Percentiles rank a stretch among this genome's conserved stretches.
Evolutionary conservation across 2,888 invertebrate species (phyloP).

Genomic region (Drosophila aldrichi): DNA sequence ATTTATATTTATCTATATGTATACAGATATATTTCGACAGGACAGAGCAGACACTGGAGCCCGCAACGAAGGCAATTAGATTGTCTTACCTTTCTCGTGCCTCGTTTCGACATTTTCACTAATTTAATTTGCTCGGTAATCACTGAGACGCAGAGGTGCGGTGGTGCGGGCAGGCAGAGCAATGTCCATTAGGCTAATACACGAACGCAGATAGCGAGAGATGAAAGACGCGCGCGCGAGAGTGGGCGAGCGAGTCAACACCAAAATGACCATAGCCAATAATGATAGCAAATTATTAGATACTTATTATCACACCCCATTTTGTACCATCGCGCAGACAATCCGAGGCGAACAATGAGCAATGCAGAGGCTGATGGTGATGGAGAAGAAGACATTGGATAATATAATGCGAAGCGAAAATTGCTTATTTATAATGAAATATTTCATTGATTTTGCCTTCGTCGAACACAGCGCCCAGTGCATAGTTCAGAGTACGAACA

Average conservation of each 20-base stretch:
- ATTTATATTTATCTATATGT: not conserved
- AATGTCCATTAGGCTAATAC: constrained; percentile 64
- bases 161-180: constrained; percentile 19
- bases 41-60: constrained; percentile 5
- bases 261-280: constrained; percentile 67
- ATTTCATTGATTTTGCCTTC: constrained; percentile 67
- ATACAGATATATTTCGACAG: constrained; percentile 13
- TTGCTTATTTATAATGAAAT: constrained; percentile 54
- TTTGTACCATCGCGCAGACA: constrained; percentile 46
- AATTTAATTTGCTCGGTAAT: constrained; percentile 76
- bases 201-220: constrained; percentile 29
- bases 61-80: constrained; percentile 61
- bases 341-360: constrained; percentile 32
- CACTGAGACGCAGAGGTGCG: constrained; percentile 49
- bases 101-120: constrained; percentile 67
- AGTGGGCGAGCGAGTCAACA: constrained; percentile 10
- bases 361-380: not conserved
- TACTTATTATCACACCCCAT: constrained; percentile 70
- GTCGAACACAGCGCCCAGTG: not conserved
- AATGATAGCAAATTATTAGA: constrained; percentile 81
- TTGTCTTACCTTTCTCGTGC: constrained; percentile 58
- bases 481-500: constrained; percentile 10
- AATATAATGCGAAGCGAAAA: constrained; percentile 14
- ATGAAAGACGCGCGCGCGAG: constrained; percentile 5
- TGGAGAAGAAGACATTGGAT: not conserved